Conservation (phyloP, 2,888 invertebrate genomes). For the Phaedon cochleariae region DNA sequence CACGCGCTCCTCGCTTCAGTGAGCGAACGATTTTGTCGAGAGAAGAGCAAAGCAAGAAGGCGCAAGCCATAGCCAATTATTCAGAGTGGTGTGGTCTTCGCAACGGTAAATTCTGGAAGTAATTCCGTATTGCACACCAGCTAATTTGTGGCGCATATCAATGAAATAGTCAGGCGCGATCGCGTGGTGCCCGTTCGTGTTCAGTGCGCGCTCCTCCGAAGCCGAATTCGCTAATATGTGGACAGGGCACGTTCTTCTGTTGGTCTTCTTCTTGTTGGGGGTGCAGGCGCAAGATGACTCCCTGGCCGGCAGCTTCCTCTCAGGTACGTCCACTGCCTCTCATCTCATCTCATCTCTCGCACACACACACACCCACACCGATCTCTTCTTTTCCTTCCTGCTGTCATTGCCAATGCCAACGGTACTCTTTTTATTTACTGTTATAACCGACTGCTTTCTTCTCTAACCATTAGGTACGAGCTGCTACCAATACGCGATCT, state of each 20-base stretch:
- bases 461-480: too few relatives aligned
- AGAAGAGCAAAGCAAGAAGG: slow-evolving; percentile 31
- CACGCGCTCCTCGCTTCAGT: slow-evolving; percentile 17
- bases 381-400: slow-evolving; percentile 31
- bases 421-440: slow-evolving; percentile 39
- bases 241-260: slow-evolving; percentile 45
- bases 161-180: slow-evolving; percentile 53
- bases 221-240: slow-evolving; percentile 42
- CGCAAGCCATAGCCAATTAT: slow-evolving; percentile 27
- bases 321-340: slow-evolving; percentile 76
- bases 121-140: slow-evolving; percentile 59
- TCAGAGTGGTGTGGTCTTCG: background rate
- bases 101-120: slow-evolving; percentile 61
- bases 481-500: slow-evolving; percentile 10
- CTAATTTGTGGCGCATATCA: slow-evolving; percentile 57
- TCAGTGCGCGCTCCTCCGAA: slow-evolving; percentile 34
- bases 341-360: slow-evolving; percentile 10
- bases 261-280: slow-evolving; percentile 48
- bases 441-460: slow-evolving; percentile 31
- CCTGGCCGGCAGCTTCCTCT: slow-evolving; percentile 82
- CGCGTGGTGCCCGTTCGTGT: slow-evolving; percentile 52
- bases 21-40: slow-evolving; percentile 38
- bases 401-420: slow-evolving; percentile 29
- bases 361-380: slow-evolving; percentile 29
- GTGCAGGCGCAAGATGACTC: slow-evolving; percentile 74